phyloP scores from a whole-genome alignment of 2,888 invertebrate genomes.

The Entomobrya multifasciata region DNA sequence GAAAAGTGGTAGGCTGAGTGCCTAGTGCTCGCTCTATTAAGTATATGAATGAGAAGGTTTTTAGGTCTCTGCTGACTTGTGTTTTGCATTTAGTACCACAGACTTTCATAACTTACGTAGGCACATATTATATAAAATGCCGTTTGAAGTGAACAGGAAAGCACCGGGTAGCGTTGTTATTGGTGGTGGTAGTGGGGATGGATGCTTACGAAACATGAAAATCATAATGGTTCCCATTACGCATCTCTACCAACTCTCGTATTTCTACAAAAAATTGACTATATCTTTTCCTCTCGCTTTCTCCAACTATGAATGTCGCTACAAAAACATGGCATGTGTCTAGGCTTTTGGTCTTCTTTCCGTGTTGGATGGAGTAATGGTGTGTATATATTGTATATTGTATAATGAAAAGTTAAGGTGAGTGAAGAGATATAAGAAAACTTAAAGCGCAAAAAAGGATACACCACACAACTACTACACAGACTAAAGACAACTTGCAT shows the following conservation, averaged over 20 bases:
- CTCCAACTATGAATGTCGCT: constrained; percentile 8
- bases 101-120: constrained; percentile 12
- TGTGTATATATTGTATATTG: no score
- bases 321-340: no score
- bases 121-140: constrained; percentile 17
- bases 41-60: constrained; percentile 13
- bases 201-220: constrained; percentile 68
- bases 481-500: constrained; percentile 48
- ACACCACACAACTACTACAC: no score
- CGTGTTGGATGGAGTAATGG: no score
- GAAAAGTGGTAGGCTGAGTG: constrained; percentile 59
- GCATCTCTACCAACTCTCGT: constrained; percentile 47
- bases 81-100: neutral
- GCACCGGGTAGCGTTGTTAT: neutral
- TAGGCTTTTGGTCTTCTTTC: constrained; percentile 10
- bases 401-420: no score
- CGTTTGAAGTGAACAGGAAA: constrained; percentile 18
- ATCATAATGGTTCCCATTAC: constrained; percentile 72
- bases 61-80: constrained; percentile 18
- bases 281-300: constrained; percentile 18
- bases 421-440: neutral
- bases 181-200: constrained; percentile 34
- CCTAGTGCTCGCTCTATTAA: neutral
- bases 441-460: constrained; percentile 34
- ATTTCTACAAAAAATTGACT: constrained; percentile 30